Conservation (phyloP, 2,113 vertebrate genomes). For the Sakesphorus luctuosus region DNA sequence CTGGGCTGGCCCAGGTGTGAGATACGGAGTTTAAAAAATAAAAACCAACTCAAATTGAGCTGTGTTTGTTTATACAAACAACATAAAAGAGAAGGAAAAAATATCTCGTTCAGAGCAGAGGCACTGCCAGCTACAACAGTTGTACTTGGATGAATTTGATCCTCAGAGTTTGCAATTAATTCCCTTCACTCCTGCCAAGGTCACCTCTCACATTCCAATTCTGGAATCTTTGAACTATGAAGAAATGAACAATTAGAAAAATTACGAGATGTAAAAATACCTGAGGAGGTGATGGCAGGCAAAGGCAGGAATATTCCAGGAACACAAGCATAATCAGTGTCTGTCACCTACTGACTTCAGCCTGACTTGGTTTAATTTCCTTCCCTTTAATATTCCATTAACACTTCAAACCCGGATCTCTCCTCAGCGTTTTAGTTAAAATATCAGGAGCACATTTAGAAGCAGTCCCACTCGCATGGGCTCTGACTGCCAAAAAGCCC, state of each 20-base stretch:
- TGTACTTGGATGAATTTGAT: background rate
- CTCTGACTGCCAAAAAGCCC: background rate
- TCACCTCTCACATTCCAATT: background rate
- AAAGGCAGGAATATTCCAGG: background rate
- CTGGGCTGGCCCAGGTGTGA: slow-evolving; percentile 15
- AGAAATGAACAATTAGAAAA: background rate
- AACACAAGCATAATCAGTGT: background rate
- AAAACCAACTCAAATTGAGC: background rate
- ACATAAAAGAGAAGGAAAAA: background rate
- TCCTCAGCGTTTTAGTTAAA: background rate
- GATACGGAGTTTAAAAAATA: background rate
- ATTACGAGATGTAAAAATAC: background rate
- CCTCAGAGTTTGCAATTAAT: background rate
- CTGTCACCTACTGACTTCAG: background rate
- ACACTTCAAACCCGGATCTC: background rate
- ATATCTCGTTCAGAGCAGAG: background rate
- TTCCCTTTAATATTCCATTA: background rate
- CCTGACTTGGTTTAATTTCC: background rate
- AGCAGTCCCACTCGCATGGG: background rate
- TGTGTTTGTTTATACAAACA: slow-evolving; percentile 31
- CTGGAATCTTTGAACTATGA: background rate
- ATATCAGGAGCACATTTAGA: background rate
- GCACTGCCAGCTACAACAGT: background rate
- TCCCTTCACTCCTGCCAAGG: background rate
- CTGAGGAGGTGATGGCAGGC: background rate